These are phyloP conservation scores for Nebria salina DNA, from an alignment of 2,888 invertebrate genomes.

Conservation along the genomic window DNA sequence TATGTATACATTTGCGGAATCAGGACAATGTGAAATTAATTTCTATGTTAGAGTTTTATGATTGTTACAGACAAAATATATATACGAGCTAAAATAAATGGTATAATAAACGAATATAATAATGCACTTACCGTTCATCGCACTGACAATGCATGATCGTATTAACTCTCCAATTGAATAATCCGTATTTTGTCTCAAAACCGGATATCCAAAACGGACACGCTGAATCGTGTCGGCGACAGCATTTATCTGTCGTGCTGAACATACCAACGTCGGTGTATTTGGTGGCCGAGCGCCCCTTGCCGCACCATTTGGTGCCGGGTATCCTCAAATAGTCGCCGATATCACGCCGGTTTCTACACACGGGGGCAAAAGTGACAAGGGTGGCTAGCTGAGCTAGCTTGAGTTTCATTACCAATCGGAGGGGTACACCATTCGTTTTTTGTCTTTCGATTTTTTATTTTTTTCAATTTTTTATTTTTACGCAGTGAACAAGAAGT, in stretches of 20 bases:
- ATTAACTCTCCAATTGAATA: slow-evolving; percentile 90
- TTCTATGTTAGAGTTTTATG: too few relatives aligned
- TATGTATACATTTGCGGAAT: too few relatives aligned
- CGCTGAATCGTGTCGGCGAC: slow-evolving; percentile 84
- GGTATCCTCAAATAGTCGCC: slow-evolving; percentile 82
- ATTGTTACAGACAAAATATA: too few relatives aligned
- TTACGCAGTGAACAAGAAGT: slow-evolving; percentile 29
- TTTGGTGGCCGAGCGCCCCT: slow-evolving; percentile 81
- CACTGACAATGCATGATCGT: slow-evolving; percentile 93
- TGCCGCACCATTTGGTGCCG: slow-evolving; percentile 95
- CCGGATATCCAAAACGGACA: slow-evolving; percentile 88
- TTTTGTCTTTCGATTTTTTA: slow-evolving; percentile 9
- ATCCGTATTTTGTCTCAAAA: slow-evolving; percentile 83
- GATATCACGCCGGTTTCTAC: slow-evolving; percentile 64
- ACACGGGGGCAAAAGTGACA: neutral
- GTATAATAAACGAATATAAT: neutral
- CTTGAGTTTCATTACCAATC: neutral
- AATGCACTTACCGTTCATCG: slow-evolving; percentile 80
- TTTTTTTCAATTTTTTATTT: slow-evolving; percentile 7
- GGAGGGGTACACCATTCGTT: neutral
- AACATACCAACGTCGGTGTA: slow-evolving; percentile 87
- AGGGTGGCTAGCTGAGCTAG: neutral
- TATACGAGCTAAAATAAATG: too few relatives aligned
- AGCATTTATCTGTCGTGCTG: slow-evolving; percentile 86
- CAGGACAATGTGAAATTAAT: too few relatives aligned